These are phyloP conservation scores for Petrolisthes cinctipes DNA, from an alignment of 2,888 invertebrate species.

Conservation along the genomic window DNA sequence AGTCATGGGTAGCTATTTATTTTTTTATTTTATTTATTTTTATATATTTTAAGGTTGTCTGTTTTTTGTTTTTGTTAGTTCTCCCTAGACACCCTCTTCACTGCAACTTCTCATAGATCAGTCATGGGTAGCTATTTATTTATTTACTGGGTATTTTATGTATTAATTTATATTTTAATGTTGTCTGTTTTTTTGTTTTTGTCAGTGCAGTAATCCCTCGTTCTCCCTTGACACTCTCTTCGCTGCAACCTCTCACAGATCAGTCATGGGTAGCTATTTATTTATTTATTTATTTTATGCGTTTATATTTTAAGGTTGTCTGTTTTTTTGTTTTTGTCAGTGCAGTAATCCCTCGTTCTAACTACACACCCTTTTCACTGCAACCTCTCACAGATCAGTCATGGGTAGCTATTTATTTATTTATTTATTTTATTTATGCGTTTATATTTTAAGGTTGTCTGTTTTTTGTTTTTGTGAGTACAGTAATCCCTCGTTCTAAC, in stretches of 20 bases:
- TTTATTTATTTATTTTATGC: background rate
- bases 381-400: slow-evolving; percentile 53
- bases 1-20: slow-evolving; percentile 36
- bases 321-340: background rate
- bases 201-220: background rate
- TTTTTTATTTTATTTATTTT: background rate
- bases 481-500: background rate
- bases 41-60: background rate
- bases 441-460: background rate
- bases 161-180: background rate
- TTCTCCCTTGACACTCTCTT: slow-evolving; percentile 49
- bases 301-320: background rate
- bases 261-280: slow-evolving; percentile 40
- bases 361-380: slow-evolving; percentile 53
- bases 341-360: too few species aligned
- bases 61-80: background rate
- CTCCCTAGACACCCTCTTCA: slow-evolving; percentile 55
- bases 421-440: background rate
- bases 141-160: background rate
- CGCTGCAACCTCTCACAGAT: slow-evolving; percentile 54
- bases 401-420: slow-evolving; percentile 33
- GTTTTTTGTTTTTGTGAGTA: background rate
- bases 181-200: background rate
- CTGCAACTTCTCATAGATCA: slow-evolving; percentile 53
- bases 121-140: slow-evolving; percentile 37